Conservation (phyloP, 2,797 vertebrate species). For the Alcedo atthis region DNA sequence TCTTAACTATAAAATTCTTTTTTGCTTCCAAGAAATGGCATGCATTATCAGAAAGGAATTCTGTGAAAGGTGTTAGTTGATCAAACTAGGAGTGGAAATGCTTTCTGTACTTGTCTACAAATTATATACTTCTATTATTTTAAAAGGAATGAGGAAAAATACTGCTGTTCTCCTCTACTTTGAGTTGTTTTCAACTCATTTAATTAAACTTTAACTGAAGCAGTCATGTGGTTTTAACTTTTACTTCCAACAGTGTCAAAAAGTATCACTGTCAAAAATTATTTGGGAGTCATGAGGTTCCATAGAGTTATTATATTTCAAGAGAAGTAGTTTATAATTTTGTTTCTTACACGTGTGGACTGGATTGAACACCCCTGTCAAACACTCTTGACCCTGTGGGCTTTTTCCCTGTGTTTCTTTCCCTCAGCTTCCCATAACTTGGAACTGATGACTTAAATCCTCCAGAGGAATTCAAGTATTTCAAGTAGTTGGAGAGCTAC, state of each 20-base stretch:
- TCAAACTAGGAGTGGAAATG: neutral
- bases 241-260: constrained; percentile 30
- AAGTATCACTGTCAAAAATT: neutral
- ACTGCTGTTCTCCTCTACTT: neutral
- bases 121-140: neutral
- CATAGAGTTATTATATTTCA: neutral
- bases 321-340: neutral
- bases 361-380: neutral
- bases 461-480: constrained; percentile 30
- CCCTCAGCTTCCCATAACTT: neutral
- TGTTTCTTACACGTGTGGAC: neutral
- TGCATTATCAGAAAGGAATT: neutral
- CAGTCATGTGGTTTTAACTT: constrained; percentile 1
- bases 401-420: neutral
- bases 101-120: neutral
- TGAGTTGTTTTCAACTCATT: constrained; percentile 12
- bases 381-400: neutral
- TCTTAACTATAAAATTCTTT: neutral
- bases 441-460: constrained; percentile 17
- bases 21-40: neutral
- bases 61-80: neutral
- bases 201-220: constrained; percentile 38
- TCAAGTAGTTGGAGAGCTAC: constrained; percentile 13
- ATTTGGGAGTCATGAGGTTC: neutral
- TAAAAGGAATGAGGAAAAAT: neutral